Evolutionary conservation across 2,113 vertebrate species (phyloP).

Genomic region (Coregonus clupeaformis): DNA sequence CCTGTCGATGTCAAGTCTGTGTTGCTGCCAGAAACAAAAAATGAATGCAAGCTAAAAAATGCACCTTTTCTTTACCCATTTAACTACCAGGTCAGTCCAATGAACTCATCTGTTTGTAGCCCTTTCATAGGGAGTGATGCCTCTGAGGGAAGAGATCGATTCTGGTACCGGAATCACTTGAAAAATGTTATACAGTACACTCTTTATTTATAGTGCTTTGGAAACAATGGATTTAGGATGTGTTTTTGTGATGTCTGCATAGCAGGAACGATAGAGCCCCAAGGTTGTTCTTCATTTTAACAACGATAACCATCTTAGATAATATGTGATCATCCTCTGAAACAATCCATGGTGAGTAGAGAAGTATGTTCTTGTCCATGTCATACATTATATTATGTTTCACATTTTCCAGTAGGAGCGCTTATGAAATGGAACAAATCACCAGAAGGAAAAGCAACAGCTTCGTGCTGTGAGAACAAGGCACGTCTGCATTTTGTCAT

Average conservation of each 20-base stretch:
- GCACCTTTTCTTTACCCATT: neutral
- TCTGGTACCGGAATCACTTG: neutral
- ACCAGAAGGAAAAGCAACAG: constrained; percentile 24
- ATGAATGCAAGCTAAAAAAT: neutral
- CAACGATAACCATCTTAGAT: too few species aligned
- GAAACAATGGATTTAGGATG: too few species aligned
- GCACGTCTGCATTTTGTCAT: constrained; percentile 33
- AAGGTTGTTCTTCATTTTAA: too few species aligned
- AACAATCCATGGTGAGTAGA: neutral
- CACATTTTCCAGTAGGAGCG: constrained; percentile 23
- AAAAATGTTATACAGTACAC: too few species aligned
- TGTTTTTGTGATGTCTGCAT: too few species aligned
- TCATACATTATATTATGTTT: constrained; percentile 20
- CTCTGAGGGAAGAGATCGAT: neutral
- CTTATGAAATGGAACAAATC: constrained; percentile 35
- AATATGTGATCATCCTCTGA: too few species aligned
- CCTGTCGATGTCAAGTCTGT: constrained; percentile 19
- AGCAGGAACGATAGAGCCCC: too few species aligned
- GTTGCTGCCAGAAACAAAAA: neutral
- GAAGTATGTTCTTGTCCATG: neutral
- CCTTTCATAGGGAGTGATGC: neutral
- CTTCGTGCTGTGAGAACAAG: constrained; percentile 28
- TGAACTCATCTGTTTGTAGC: constrained; percentile 6
- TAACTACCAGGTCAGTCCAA: neutral
- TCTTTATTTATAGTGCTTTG: too few species aligned